Conservation (phyloP, 1,140 invertebrate genomes). For the Linepithema humile region DNA sequence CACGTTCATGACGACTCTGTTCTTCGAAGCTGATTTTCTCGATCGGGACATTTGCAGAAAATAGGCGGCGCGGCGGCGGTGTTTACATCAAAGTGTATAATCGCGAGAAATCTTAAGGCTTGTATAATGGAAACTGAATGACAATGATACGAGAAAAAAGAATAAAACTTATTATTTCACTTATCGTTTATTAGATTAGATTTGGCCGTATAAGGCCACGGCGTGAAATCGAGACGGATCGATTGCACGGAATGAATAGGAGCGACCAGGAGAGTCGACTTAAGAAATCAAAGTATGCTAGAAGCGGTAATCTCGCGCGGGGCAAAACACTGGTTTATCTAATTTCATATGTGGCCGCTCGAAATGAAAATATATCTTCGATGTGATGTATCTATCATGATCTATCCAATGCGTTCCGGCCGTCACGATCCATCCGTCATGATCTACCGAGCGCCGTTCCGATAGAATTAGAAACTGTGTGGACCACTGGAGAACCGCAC, state of each 20-base stretch:
- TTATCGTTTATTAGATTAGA: too few species aligned
- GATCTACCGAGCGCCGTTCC: slow-evolving; percentile 59
- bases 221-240: slow-evolving; percentile 57
- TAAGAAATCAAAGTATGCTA: slow-evolving; percentile 59
- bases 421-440: slow-evolving; percentile 67
- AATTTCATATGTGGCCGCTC: slow-evolving; percentile 60
- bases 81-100: slow-evolving; percentile 17
- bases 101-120: background rate
- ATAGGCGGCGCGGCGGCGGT: background rate
- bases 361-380: slow-evolving; percentile 39
- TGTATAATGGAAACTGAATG: background rate
- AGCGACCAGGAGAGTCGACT: slow-evolving; percentile 40
- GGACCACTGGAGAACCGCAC: slow-evolving; percentile 33
- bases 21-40: slow-evolving; percentile 61
- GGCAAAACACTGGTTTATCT: slow-evolving; percentile 29
- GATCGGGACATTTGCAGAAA: slow-evolving; percentile 44
- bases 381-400: slow-evolving; percentile 64
- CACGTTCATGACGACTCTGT: slow-evolving; percentile 70
- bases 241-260: slow-evolving; percentile 55
- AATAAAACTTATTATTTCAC: too few species aligned
- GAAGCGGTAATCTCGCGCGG: slow-evolving; percentile 24
- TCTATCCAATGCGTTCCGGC: slow-evolving; percentile 61
- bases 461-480: slow-evolving; percentile 66
- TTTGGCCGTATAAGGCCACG: slow-evolving; percentile 36
- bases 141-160: background rate